phyloP scores from a whole-genome alignment of 2,888 invertebrate genomes.

The Drosophila lutescens region DNA sequence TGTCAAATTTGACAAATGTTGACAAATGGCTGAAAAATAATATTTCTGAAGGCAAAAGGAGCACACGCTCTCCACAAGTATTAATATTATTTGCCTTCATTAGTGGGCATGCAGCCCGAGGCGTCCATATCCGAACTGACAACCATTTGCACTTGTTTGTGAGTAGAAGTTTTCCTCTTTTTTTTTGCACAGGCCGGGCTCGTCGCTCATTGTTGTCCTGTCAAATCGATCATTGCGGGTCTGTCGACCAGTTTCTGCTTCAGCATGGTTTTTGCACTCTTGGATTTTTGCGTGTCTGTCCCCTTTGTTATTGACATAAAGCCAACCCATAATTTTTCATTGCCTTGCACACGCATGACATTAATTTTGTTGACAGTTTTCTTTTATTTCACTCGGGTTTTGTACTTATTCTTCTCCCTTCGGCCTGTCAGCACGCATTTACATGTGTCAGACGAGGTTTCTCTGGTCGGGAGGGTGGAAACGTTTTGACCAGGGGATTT shows the following conservation, averaged over 20 bases:
- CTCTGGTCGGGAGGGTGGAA: constrained; percentile 23
- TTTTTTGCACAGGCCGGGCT: constrained; percentile 31
- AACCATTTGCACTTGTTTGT: constrained; percentile 44
- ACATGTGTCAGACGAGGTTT: constrained; percentile 67
- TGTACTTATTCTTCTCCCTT: constrained; percentile 58
- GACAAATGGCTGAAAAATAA: constrained; percentile 79
- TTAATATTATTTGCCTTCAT: constrained; percentile 80
- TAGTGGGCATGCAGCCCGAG: constrained; percentile 67
- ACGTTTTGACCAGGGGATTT: constrained; percentile 16
- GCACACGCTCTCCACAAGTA: constrained; percentile 41
- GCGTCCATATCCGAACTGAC: constrained; percentile 43
- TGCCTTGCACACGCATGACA: constrained; percentile 82
- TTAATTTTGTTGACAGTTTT: constrained; percentile 84
- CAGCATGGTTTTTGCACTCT: constrained; percentile 36
- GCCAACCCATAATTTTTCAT: constrained; percentile 83
- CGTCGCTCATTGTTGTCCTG: constrained; percentile 63
- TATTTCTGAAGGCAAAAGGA: constrained; percentile 52
- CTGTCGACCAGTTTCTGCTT: constrained; percentile 29
- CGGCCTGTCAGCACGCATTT: constrained; percentile 78
- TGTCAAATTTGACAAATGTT: constrained; percentile 83
- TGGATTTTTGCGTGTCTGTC: constrained; percentile 44
- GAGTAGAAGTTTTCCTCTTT: constrained; percentile 9
- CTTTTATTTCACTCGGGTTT: constrained; percentile 66
- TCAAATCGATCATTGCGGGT: constrained; percentile 83
- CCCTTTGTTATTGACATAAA: constrained; percentile 82